Base-by-base conservation (phyloP, 2,113 vertebrate genomes). In the Puffinus mauretanicus region DNA sequence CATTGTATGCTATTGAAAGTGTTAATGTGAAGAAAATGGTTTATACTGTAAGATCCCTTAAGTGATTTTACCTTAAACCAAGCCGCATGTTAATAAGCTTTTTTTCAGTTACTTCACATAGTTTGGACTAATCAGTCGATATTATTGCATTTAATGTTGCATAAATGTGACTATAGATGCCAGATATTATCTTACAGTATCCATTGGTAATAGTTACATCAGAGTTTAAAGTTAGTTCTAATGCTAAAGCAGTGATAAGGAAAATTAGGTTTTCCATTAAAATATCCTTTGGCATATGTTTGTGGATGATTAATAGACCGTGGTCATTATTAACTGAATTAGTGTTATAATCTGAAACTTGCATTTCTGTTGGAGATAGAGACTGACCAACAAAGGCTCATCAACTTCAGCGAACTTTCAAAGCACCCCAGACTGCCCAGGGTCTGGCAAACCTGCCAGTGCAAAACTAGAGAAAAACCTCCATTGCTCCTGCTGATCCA, bases 141-240 rank as follows among this genome's bases (percentile, higher is more conserved):
- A 51, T 77, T 77, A 61, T 77, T 97, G 52, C 61, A 84, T 93
- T 97, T 96, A 79, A 24, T 93, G 27, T 88, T 83, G 70, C 46
- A 89, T 86, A 97, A 93, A 88, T 88, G 60, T 95, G 64, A 88
- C 94, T 84, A 71, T 70, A 94, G 96, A 87, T 90, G 83, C 18
- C 86, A 90, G 44, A 82, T 91, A 58, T 81, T 55, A 12, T 81
- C 82, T n/a, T 84, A 34, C 38, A 83, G 78, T 58, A 38, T 57
- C 18, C 64, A 94, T 71, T 90, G 73, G 70, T 61, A 76, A 57
- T 70, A 94, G 76, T 49, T 89, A 66, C 61, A 86, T 14, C 57
- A 79, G 82, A 96, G 51, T 46, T 86, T 93, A 42, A 86, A 88
- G 62, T 69, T 89, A 94, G n/a, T 93, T 95, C 20, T 34, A 83